These are phyloP conservation scores for Tyrannus savana DNA, from an alignment of 2,113 vertebrate genomes.

Conservation along the genomic window DNA sequence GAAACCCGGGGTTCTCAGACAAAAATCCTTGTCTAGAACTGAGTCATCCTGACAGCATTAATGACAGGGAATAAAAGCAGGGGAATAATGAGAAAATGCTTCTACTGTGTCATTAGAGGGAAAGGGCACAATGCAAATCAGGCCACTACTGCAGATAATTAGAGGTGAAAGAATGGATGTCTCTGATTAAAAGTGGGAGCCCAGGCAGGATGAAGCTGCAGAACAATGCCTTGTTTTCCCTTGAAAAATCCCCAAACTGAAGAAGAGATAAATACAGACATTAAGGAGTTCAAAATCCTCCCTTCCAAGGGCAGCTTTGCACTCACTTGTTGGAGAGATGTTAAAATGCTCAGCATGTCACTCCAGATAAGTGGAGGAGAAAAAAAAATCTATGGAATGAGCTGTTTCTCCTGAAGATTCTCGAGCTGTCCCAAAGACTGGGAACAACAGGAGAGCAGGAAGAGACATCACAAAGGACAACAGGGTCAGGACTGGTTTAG, in stretches of 20 bases:
- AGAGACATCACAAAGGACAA: neutral
- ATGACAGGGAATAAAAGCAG: neutral
- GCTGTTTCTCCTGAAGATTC: neutral
- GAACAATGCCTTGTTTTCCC: neutral
- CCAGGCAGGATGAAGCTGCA: neutral
- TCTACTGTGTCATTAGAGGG: neutral
- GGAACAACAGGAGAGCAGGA: neutral
- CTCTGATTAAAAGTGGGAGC: neutral
- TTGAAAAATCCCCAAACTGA: neutral
- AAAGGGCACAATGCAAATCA: conserved; percentile 15
- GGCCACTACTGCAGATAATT: neutral
- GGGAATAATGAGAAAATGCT: conserved; percentile 9
- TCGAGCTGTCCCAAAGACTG: neutral
- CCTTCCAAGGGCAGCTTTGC: neutral
- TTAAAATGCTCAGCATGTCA: neutral
- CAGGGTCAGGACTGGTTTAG: neutral
- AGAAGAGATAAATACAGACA: neutral
- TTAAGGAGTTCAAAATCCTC: neutral
- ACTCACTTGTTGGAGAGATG: neutral
- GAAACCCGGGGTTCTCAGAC: neutral
- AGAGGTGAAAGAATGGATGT: neutral
- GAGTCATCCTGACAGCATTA: neutral
- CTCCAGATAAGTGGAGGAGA: neutral
- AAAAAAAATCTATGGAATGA: neutral
- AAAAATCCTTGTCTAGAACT: neutral